These are phyloP conservation scores for Dendropsophus ebraccatus DNA, from an alignment of 2,113 vertebrate species.

Conservation along the genomic window DNA sequence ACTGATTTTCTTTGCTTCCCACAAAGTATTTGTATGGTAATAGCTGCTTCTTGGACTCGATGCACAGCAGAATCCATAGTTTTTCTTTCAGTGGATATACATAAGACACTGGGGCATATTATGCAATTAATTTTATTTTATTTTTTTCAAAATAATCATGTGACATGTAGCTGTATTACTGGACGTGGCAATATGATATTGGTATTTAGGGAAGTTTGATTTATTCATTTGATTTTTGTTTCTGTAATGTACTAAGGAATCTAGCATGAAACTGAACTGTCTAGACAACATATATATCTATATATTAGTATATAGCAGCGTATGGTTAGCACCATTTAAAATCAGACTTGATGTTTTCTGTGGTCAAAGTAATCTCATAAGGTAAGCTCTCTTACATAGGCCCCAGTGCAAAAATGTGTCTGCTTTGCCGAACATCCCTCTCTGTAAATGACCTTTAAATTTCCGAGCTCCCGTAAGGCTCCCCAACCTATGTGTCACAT, in stretches of 20 bases:
- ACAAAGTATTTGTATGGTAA: slow-evolving; percentile 41
- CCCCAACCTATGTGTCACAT: background rate
- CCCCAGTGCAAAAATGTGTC: too few relatives aligned
- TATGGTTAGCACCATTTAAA: background rate
- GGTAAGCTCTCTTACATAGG: background rate
- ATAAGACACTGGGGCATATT: slow-evolving; percentile 27
- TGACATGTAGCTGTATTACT: slow-evolving; percentile 3
- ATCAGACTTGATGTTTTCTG: background rate
- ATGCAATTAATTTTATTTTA: background rate
- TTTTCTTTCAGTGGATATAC: slow-evolving; percentile 19
- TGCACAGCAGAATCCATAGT: slow-evolving; percentile 20
- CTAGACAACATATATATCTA: background rate
- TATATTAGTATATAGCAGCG: background rate
- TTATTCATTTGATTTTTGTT: background rate
- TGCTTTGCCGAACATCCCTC: background rate
- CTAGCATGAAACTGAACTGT: background rate
- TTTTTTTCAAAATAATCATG: background rate
- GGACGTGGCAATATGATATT: slow-evolving; percentile 1
- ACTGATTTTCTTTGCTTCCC: slow-evolving; percentile 41
- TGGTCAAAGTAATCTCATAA: background rate
- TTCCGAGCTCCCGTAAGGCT: background rate
- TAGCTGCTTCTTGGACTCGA: slow-evolving; percentile 15
- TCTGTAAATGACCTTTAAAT: background rate
- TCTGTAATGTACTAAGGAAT: background rate
- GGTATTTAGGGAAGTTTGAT: background rate